phyloP scores from a whole-genome alignment of 1,140 invertebrate species.

The Drosophila lacertosa region DNA sequence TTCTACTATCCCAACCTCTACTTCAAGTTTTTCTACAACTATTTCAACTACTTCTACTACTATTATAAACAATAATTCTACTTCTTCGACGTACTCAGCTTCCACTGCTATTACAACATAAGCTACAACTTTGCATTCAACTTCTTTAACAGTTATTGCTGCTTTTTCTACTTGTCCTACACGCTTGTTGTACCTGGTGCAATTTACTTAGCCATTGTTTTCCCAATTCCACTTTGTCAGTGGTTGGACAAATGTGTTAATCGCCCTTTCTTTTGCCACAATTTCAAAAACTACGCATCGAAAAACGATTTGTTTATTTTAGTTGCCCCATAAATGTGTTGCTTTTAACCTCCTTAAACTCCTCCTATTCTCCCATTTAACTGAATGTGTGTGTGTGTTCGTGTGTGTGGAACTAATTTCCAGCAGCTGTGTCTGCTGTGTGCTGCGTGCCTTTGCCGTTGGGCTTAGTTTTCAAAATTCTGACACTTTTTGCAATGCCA shows the following conservation, averaged over 20 bases:
- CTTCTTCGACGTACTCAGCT: no score
- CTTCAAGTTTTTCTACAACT: background rate
- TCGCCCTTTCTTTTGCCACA: background rate
- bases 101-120: background rate
- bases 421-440: conserved; percentile 44
- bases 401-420: conserved; percentile 15
- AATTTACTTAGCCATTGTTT: no score
- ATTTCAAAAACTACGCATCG: background rate
- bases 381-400: conserved; percentile 1
- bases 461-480: background rate
- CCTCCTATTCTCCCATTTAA: background rate
- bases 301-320: background rate
- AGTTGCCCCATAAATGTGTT: background rate
- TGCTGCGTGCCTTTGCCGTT: conserved; percentile 2
- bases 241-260: no score
- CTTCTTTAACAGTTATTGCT: no score
- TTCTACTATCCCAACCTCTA: background rate
- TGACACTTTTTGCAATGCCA: conserved; percentile 28
- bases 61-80: background rate
- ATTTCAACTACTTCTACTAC: background rate
- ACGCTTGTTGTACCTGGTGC: background rate
- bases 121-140: no score
- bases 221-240: no score
- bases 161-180: background rate
- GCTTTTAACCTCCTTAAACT: conserved; percentile 2